Percentiles rank a stretch among this genome's conserved stretches.
These are phyloP conservation scores for Nicator chloris DNA, from an alignment of 2,113 vertebrate genomes.

Conservation along the genomic window DNA sequence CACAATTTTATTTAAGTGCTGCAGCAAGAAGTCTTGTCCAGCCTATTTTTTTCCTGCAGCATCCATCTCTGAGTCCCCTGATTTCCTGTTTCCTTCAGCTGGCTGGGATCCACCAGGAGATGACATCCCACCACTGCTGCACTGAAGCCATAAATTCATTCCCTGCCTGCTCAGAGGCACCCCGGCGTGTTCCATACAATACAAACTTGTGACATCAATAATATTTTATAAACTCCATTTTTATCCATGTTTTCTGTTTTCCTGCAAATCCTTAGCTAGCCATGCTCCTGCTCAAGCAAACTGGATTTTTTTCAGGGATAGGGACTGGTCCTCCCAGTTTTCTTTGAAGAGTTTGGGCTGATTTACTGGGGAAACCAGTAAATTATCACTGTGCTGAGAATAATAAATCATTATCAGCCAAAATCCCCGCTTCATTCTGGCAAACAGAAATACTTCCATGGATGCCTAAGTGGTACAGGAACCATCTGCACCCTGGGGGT, in stretches of 20 bases:
- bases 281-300: not conserved
- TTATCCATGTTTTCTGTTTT: not conserved
- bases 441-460: conserved; percentile 32
- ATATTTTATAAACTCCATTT: not conserved
- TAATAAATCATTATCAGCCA: not conserved
- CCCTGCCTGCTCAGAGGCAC: not conserved
- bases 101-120: conserved; percentile 13
- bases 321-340: not conserved
- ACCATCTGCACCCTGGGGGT: conserved; percentile 24
- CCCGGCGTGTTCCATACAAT: not conserved
- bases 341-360: not conserved
- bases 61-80: not conserved
- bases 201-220: fast-evolving
- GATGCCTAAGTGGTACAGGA: conserved; percentile 17
- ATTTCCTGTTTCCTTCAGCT: conserved; percentile 13
- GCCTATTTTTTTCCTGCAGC: not conserved
- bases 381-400: not conserved
- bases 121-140: not conserved
- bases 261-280: not conserved
- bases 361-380: not conserved
- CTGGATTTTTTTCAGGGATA: not conserved
- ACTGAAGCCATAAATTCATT: not conserved
- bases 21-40: not conserved
- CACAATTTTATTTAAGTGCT: not conserved
- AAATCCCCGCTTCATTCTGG: not conserved